Percentiles rank a stretch among this genome's conserved stretches.
Conservation (phyloP, 2,888 invertebrate species). For the Calameuta pallipes region DNA sequence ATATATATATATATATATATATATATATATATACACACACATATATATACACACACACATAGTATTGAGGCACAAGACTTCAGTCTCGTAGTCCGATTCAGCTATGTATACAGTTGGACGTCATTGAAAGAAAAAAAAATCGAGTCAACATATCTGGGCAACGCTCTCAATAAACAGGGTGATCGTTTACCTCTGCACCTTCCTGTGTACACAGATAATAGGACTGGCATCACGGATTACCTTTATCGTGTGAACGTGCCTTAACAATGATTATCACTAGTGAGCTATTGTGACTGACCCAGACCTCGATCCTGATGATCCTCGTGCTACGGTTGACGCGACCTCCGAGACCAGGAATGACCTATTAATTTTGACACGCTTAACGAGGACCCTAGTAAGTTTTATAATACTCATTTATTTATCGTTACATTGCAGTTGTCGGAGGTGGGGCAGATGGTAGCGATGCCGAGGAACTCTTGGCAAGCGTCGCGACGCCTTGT, state of each 20-base stretch:
- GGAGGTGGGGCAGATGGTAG: conserved; percentile 60
- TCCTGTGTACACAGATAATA: background rate
- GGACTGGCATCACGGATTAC: background rate
- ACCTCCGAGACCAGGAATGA: background rate
- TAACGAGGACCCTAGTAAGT: background rate
- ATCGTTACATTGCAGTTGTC: conserved; percentile 48
- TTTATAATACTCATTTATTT: background rate
- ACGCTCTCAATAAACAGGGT: background rate
- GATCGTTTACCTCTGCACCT: background rate
- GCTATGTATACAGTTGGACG: background rate
- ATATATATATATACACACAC: background rate
- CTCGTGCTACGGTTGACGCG: background rate
- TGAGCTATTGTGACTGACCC: background rate
- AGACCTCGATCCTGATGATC: background rate
- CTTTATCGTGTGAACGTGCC: background rate
- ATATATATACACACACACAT: background rate
- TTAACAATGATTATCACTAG: background rate
- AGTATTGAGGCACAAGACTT: background rate
- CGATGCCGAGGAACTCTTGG: conserved; percentile 60
- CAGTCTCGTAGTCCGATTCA: background rate
- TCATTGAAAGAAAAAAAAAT: background rate
- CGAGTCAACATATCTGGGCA: conserved; percentile 2
- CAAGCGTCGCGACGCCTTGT: conserved; percentile 52
- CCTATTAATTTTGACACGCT: background rate
- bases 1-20: background rate